These are phyloP conservation scores for Montipora capitata DNA, from an alignment of 92 coral and sea anemone genomes.

Conservation along the genomic window DNA sequence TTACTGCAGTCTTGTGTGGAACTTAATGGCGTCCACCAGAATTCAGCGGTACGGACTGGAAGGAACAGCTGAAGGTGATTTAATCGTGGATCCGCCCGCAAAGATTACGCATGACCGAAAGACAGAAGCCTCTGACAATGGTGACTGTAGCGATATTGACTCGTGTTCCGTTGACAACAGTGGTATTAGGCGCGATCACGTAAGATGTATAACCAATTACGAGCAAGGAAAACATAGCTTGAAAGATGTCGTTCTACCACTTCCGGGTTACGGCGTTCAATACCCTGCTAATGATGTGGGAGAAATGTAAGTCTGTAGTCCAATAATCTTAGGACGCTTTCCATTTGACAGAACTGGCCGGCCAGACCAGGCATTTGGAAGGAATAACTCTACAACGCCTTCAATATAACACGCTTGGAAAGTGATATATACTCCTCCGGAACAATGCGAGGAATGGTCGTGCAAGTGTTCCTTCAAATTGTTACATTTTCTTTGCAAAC, in stretches of 20 bases:
- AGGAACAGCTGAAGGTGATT: constrained; percentile 77
- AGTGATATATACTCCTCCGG: no score
- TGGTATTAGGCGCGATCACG: constrained; percentile 45
- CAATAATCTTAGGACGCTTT: no score
- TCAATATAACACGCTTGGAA: no score
- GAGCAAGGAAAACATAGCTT: constrained; percentile 56
- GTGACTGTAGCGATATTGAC: constrained; percentile 1
- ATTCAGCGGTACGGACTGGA: constrained; percentile 55
- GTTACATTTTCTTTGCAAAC: no score
- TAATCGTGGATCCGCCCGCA: constrained; percentile 51
- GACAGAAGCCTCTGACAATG: constrained; percentile 2
- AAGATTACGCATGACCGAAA: not conserved
- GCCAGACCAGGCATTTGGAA: no score
- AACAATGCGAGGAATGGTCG: no score
- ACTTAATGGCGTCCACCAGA: constrained; percentile 80
- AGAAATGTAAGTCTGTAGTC: constrained; percentile 50
- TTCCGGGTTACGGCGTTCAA: constrained; percentile 79
- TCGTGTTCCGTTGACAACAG: not conserved
- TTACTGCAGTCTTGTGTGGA: constrained; percentile 89
- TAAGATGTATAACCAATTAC: constrained; percentile 61
- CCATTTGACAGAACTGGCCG: no score
- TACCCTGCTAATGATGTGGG: constrained; percentile 82
- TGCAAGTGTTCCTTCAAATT: no score
- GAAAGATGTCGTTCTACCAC: constrained; percentile 84
- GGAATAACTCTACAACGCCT: no score